Conservation (phyloP, 2,113 vertebrate genomes). For the Fulica atra region DNA sequence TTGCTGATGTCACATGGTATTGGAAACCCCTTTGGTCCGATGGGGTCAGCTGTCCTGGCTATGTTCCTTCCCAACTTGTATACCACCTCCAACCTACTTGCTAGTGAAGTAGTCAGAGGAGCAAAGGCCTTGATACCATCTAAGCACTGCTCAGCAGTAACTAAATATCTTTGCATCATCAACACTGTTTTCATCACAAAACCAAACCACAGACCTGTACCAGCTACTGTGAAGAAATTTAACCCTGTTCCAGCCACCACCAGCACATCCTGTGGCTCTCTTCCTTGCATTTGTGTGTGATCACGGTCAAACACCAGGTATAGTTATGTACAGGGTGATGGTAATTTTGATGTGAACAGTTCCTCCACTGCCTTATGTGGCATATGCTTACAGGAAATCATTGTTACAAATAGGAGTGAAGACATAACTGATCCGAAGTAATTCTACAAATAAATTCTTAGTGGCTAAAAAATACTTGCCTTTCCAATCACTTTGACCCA, state of each 20-base stretch:
- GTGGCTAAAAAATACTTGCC: neutral
- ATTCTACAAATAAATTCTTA: neutral
- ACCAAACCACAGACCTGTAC: neutral
- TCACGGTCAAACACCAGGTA: neutral
- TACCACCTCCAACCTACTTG: no score
- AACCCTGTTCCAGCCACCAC: neutral
- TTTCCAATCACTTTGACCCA: neutral
- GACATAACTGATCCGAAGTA: neutral
- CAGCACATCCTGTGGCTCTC: neutral
- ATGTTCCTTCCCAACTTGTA: neutral
- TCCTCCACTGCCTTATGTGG: neutral
- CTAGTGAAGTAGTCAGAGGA: neutral
- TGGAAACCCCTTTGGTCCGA: neutral
- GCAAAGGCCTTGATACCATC: neutral
- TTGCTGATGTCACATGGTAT: no score
- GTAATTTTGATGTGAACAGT: neutral
- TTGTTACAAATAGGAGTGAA: neutral
- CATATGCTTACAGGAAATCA: neutral
- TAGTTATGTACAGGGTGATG: neutral
- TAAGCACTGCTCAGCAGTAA: neutral
- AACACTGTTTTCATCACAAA: neutral
- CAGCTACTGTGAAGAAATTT: neutral
- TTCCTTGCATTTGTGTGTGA: neutral
- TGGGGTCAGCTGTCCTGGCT: neutral
- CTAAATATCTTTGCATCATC: neutral